Base-by-base conservation (phyloP, 1,140 invertebrate species). In the Piezodorus guildinii region DNA sequence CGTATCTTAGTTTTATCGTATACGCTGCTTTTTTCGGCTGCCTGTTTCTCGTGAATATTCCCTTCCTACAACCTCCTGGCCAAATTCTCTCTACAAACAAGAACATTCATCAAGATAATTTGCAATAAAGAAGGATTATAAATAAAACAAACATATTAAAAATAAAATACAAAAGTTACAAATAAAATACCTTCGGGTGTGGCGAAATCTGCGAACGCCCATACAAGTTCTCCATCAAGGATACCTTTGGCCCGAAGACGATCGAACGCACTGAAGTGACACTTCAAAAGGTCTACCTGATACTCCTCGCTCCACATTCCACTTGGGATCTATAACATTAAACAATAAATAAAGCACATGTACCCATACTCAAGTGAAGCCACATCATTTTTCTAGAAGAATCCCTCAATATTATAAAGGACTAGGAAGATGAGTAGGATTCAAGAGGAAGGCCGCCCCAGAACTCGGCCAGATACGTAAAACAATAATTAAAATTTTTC, bases 151-250 rank as follows among this genome's bases (percentile, higher is more conserved):
- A n/a, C n/a, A n/a, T n/a, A n/a, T n/a, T n/a, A n/a, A n/a, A n/a
- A n/a, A n/a, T n/a, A n/a, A n/a, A n/a, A n/a, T n/a, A n/a, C n/a
- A n/a, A n/a, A 44, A 58, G 15, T 3, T 49, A 67, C 56, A 68
- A 43, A 68, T 52, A n/a, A n/a, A 3, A 56, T 72, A 83, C 81
- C 75, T 76, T 83, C 77, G 52, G 74, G 74, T 6, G 83, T 84
- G 66, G 80, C 78, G 72, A 85, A 85, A 70, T 85, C 84, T 27
- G 83, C 84, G 76, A 87, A 87, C 68, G 86, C 86, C 85, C 85
- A 86, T 39, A 86, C 78, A 79, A 85, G 82, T 76, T 87, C 85
- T 4, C 84, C 85, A 44, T 80, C 73, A 54, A 87, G 76, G 66
- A 76, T 78, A 14, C 76, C 73, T 62, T 69, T 62, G 8, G 67